Evolutionary conservation across 2,113 vertebrate species (phyloP), one percentile per base, ranked within the genome.

Genomic region (Podilymbus podiceps): DNA sequence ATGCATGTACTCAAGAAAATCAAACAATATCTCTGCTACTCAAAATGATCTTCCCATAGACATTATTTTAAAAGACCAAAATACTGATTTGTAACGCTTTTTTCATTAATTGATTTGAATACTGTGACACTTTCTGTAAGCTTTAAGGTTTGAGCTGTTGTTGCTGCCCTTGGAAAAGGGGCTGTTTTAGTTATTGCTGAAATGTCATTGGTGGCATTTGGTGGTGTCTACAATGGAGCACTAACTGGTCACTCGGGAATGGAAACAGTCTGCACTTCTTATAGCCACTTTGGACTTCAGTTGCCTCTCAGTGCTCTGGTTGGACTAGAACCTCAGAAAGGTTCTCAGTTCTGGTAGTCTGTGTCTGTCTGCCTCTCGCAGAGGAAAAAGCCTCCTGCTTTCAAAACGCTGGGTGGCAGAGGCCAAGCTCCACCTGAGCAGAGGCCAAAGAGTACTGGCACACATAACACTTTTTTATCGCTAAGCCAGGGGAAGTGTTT

Each of bases 1-100:
- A 96, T 90, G 95, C 91, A 72, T 92, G 80, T 81, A 85, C 87
- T 93, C 78, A 91, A 95, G 96, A 96, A 97, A 94, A 96, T 75
- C 92, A 96, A 96, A 97, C 95, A 97, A 91, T 95, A 85, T 90
- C 64, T 92, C 85, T 80, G 56, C 79, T 96, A 72, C 50, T 96
- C 63, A 85, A 91, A 89, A 95, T 73, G 28, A 82, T 93, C 89
- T 86, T 87, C 82, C 42, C 73, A 55, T 71, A 83, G 90, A 77
- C 25, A 13, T 72, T 88, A 88, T 64, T 88, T 88, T 83, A 73
- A 83, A 83, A 94, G 74, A 87, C 59, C 86, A 97, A 97, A 97
- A 97, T 95, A 95, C 59, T 96, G 74, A 94, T 95, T 91, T 93
- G 62, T 83, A 91, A 71, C 52, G 75, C 18, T 91, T 47, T 89